Conservation (phyloP, 2,888 invertebrate species). For the Brassicogethes aeneus region DNA sequence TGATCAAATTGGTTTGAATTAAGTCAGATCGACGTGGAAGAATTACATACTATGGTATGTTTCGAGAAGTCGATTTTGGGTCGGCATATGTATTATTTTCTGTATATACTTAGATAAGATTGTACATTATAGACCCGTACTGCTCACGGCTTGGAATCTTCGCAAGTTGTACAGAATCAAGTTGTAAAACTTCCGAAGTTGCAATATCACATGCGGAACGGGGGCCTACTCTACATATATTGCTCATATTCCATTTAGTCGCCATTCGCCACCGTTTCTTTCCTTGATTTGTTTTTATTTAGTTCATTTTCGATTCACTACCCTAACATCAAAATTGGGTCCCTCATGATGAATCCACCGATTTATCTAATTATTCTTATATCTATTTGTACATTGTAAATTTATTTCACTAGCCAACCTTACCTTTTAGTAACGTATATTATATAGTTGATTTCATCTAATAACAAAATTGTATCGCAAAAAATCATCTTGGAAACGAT, state of each 20-base stretch:
- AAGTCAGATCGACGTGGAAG: not conserved
- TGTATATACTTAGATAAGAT: slow-evolving; percentile 15
- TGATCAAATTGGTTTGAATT: slow-evolving; percentile 5
- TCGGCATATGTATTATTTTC: not conserved
- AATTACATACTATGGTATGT: not conserved
- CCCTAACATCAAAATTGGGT: slow-evolving; percentile 1
- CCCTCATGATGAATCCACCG: not conserved
- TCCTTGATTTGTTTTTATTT: not conserved
- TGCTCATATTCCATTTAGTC: not conserved
- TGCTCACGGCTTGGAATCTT: slow-evolving; percentile 11
- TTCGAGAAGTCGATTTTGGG: slow-evolving; percentile 1
- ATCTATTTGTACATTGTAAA: slow-evolving; percentile 1
- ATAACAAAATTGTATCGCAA: not conserved
- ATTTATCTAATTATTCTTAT: not conserved
- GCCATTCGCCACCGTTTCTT: not conserved
- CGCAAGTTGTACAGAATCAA: not conserved
- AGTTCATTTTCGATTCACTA: not conserved
- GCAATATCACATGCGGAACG: slow-evolving; percentile 26
- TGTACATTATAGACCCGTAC: slow-evolving; percentile 27
- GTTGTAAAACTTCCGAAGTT: not conserved
- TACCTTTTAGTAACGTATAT: not conserved
- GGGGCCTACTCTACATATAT: not conserved
- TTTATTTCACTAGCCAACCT: slow-evolving; percentile 1
- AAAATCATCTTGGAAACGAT: not conserved
- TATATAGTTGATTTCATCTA: not conserved